Conservation (phyloP, 2,888 invertebrate species). For the Pyrocoelia pectoralis region DNA sequence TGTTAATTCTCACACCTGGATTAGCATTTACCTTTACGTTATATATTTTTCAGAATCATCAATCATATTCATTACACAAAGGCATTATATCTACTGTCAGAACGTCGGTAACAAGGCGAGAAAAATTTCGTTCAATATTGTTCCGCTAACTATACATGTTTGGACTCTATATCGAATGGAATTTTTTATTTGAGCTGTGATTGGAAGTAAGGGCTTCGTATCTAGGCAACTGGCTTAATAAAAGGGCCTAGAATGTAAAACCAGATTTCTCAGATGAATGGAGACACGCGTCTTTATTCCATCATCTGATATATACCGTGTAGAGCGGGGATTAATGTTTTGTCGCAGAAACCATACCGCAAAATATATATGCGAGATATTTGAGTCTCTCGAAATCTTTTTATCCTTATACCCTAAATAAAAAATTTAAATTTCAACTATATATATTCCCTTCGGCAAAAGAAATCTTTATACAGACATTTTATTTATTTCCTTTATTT, state of each 20-base stretch:
- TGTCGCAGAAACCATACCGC: constrained; percentile 30
- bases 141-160: constrained; percentile 32
- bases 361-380: constrained; percentile 22
- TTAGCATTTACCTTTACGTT: no score
- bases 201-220: constrained; percentile 34
- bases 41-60: no score
- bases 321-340: constrained; percentile 32
- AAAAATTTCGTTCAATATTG: constrained; percentile 32
- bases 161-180: constrained; percentile 34
- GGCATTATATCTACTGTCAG: background rate
- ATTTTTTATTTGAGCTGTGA: constrained; percentile 37
- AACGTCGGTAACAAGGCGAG: constrained; percentile 16
- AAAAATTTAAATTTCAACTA: constrained; percentile 13
- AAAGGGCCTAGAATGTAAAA: constrained; percentile 35
- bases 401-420: constrained; percentile 13
- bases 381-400: constrained; percentile 10
- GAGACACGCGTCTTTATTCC: constrained; percentile 37
- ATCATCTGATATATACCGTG: constrained; percentile 30
- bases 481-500: constrained; percentile 12
- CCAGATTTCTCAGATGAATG: constrained; percentile 35
- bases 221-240: constrained; percentile 37
- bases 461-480: constrained; percentile 6
- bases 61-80: no score
- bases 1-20: no score
- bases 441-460: background rate